Percentiles rank a stretch among this genome's conserved stretches.
phyloP scores from a whole-genome alignment of 2,113 vertebrate genomes.

The Protobothrops mucrosquamatus region DNA sequence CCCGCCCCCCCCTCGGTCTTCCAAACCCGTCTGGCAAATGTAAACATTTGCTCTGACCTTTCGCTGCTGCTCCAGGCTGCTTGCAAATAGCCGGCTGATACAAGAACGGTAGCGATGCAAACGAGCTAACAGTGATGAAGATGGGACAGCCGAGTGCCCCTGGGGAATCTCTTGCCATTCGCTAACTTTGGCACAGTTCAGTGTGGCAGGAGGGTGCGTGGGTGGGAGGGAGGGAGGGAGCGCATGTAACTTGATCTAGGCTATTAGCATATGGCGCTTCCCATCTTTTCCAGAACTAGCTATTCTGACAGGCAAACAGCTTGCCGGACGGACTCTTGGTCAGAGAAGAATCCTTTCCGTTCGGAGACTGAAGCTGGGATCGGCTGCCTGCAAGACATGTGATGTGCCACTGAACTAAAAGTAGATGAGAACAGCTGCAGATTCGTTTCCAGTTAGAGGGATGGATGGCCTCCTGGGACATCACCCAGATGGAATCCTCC shows the following conservation, averaged over 20 bases:
- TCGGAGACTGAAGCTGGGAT: background rate
- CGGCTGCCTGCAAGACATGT: background rate
- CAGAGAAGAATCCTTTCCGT: background rate
- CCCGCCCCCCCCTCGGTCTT: background rate
- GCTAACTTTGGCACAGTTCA: background rate
- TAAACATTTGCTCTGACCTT: conserved; percentile 21
- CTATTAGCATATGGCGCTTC: background rate
- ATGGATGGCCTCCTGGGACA: background rate
- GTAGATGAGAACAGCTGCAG: background rate
- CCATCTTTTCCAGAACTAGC: background rate
- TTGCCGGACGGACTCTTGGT: background rate
- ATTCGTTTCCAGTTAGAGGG: background rate
- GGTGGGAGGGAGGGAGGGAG: background rate
- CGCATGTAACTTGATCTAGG: background rate
- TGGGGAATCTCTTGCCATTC: no score
- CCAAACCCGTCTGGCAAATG: background rate
- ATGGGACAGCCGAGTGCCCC: background rate
- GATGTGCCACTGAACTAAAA: background rate
- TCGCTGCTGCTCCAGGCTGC: background rate
- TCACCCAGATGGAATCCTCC: background rate
- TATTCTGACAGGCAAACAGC: background rate
- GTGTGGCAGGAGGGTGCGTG: background rate
- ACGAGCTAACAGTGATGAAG: background rate
- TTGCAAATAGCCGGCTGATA: background rate
- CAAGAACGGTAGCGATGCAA: background rate